Conservation (phyloP, 2,888 invertebrate genomes). For the Cacoxenus indagator region DNA sequence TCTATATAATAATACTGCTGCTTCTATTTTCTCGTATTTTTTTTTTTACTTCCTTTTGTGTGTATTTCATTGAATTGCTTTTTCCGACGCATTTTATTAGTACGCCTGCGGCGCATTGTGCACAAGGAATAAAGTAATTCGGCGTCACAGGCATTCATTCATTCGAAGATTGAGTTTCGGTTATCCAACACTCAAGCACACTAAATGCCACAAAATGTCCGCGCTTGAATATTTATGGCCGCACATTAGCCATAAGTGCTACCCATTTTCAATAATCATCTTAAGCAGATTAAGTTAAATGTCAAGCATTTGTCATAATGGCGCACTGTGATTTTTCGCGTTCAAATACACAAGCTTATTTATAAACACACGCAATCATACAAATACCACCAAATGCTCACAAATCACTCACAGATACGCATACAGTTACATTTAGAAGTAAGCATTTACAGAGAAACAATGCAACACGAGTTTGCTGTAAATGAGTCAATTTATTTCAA, state of each 20-base stretch:
- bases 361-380: background rate
- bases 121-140: too few species aligned
- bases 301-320: constrained; percentile 62
- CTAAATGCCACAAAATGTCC: constrained; percentile 21
- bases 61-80: background rate
- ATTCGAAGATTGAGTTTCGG: background rate
- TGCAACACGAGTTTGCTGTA: background rate
- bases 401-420: background rate
- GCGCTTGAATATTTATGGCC: constrained; percentile 61
- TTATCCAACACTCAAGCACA: background rate
- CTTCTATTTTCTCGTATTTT: constrained; percentile 23
- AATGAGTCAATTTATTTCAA: background rate
- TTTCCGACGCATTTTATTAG: background rate
- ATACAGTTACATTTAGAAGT: background rate
- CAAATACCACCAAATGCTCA: background rate
- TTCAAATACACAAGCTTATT: background rate
- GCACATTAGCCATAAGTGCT: constrained; percentile 62
- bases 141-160: too few species aligned
- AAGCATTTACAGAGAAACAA: background rate
- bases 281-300: constrained; percentile 62
- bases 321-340: constrained; percentile 48
- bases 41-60: constrained; percentile 30
- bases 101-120: background rate
- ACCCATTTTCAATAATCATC: constrained; percentile 62
- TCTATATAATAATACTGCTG: background rate